Evolutionary conservation across 2,113 vertebrate species (phyloP), one percentile per base, ranked within the genome.

Genomic region (Herpetotheres cachinnans): DNA sequence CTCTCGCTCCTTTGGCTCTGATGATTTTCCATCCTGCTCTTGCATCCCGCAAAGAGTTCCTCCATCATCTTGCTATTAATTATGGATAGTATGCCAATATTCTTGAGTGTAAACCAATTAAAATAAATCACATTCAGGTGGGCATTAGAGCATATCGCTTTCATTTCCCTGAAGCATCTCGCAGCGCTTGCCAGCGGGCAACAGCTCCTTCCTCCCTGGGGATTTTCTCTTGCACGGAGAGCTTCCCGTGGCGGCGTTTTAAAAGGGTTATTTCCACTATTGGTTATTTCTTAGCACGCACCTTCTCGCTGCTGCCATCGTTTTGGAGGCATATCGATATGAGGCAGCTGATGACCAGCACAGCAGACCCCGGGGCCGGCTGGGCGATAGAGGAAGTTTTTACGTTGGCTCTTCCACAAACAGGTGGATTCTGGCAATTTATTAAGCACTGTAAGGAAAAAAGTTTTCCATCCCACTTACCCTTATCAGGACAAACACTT

Each of bases 81-180:
- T 86, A 49, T 47, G 62, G 65, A 63, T 69, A 54, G 47, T 22
- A 13, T 88, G 79, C 32, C 65, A 42, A 49, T 16, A 26, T n/a
- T 54, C 65, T 73, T 21, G 58, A 62, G 81, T 11, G 32, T 38
- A 79, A 82, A 32, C 71, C 38, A 80, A 46, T 93, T 86, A 80
- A 92, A 96, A 66, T 38, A 59, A 86, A 58, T 69, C 30, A 42
- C 42, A 40, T 80, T 47, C 50, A 58, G 49, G 86, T 54, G 86
- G 61, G 61, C 62, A 25, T 30, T 32, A 70, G 38, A 61, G 54
- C 66, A n/a, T 52, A 74, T 62, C 17, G 0, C 62, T 82, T 63
- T 72, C 20, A 1, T 71, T 80, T 49, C 50, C 71, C 65, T 65
- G 65, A 76, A 83, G 58, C 52, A 34, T 62, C 42, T 93, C 61